A percentile compares a stretch with the other conserved stretches of the same genome.
phyloP scores from a whole-genome alignment of 2,888 invertebrate genomes.

The Prionchulus punctatus region DNA sequence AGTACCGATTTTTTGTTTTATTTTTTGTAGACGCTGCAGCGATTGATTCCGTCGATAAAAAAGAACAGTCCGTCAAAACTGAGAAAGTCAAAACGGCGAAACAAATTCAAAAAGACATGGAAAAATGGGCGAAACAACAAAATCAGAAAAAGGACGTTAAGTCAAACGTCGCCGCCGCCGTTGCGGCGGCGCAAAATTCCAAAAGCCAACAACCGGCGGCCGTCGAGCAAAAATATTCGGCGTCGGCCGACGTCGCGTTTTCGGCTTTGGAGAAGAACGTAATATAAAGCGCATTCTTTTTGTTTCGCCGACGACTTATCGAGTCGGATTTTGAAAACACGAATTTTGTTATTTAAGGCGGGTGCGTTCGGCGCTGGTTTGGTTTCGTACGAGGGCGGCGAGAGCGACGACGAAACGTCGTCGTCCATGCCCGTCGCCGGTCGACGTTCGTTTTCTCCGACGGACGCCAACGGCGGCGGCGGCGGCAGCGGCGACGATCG shows the following conservation, averaged over 20 bases:
- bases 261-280: slow-evolving; percentile 64
- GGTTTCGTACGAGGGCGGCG: slow-evolving; percentile 11
- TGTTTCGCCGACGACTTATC: neutral
- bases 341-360: too few species aligned
- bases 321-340: too few species aligned
- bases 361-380: neutral
- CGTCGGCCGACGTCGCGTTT: slow-evolving; percentile 79
- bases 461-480: neutral
- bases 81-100: slow-evolving; percentile 41
- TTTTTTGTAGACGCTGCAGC: neutral
- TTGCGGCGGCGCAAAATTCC: slow-evolving; percentile 38
- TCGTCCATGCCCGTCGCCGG: neutral
- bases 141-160: slow-evolving; percentile 18
- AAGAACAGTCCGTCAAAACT: slow-evolving; percentile 38
- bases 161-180: slow-evolving; percentile 20
- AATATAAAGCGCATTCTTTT: neutral
- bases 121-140: slow-evolving; percentile 81
- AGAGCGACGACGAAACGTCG: slow-evolving; percentile 2
- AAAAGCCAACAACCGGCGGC: slow-evolving; percentile 15
- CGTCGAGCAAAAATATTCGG: slow-evolving; percentile 40
- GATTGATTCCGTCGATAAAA: slow-evolving; percentile 30
- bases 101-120: slow-evolving; percentile 50
- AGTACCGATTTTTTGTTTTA: neutral
- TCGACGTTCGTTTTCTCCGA: neutral
- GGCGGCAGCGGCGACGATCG: neutral